Base-by-base conservation (phyloP, 2,113 vertebrate species). In the Procavia capensis region DNA sequence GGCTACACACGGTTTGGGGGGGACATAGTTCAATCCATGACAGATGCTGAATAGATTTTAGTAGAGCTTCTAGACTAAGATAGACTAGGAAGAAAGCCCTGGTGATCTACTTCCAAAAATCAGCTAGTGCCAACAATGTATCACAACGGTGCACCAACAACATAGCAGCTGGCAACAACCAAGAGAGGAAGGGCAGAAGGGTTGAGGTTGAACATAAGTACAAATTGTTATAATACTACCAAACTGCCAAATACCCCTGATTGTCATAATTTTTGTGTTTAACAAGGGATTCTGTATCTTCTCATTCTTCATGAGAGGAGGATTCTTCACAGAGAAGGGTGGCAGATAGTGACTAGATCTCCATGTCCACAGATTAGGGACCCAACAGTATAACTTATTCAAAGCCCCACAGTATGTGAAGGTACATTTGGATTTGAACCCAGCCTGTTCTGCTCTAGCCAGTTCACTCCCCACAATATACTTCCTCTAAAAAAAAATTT, bases 401-500 rank as follows among this genome's bases (percentile, higher is more conserved):
- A 66, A 66, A 66, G 31, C 79, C 43, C 16, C 39, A 31, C 10
- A 43, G 36, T 0, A 2, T 27, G 16, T 72, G 59, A 91, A 84
- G 47, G 57, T 41, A 39, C 22, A 29, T n/a, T 13, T 90, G 94
- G 76, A 63, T 95, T 50, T 88, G 90, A 95, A 95, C 66, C 72
- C 61, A 85, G 50, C 50, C 41, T 63, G 50, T 36, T 80, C 5
- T 74, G n/a, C 36, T 70, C n/a, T 41, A 84, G n/a, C 76, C n/a
- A 45, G 66, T 17, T 92, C 66, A 63, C 9, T 50, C 11, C 0
- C 72, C 31, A 90, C 92, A 91, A 74, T 39, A 72, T 76, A 90
- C 80, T 96, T 68, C 17, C 72, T 89, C 70, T 89, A 90, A 87
- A 95, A 93, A 54, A 76, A 90, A 78, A 54, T 78, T 91, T 85